phyloP scores from a whole-genome alignment of 2,797 vertebrate species.

The Pangasius djambal region DNA sequence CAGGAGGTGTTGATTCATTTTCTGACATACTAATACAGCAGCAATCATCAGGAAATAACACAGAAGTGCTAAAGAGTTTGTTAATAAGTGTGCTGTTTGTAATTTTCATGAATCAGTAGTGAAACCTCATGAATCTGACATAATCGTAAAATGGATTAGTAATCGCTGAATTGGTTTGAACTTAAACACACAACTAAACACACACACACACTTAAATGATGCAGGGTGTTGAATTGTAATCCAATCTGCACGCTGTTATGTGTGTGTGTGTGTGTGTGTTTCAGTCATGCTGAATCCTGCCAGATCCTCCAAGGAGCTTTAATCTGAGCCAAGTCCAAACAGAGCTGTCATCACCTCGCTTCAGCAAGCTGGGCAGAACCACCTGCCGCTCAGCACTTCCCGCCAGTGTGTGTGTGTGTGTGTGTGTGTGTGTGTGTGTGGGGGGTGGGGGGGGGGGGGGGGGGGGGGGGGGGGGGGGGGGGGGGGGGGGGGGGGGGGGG shows the following conservation, averaged over 20 bases:
- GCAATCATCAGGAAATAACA: neutral
- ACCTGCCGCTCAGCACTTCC: slow-evolving; percentile 32
- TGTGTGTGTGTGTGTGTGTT: slow-evolving; percentile 4
- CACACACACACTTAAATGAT: neutral
- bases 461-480: too few species aligned
- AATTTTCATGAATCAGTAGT: neutral
- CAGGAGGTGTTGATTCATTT: neutral
- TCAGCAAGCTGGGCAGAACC: slow-evolving; percentile 23
- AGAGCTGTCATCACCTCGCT: slow-evolving; percentile 37
- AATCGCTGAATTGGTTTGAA: neutral
- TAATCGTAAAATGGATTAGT: too few species aligned
- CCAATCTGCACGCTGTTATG: slow-evolving; percentile 2
- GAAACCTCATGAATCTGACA: neutral
- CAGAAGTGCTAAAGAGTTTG: neutral
- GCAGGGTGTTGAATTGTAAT: neutral
- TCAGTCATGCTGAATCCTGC: slow-evolving; percentile 10
- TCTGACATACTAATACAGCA: neutral
- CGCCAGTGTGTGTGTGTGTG: neutral
- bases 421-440: neutral
- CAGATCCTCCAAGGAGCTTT: slow-evolving; percentile 33
- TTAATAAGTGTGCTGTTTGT: neutral
- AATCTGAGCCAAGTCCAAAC: slow-evolving; percentile 36
- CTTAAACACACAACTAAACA: neutral
- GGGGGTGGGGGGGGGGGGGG: too few species aligned
- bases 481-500: too few species aligned